A percentile compares a stretch with the other conserved stretches of the same genome.
These are phyloP conservation scores for Notodonta ziczac DNA, from an alignment of 2,888 invertebrate genomes.

Conservation along the genomic window DNA sequence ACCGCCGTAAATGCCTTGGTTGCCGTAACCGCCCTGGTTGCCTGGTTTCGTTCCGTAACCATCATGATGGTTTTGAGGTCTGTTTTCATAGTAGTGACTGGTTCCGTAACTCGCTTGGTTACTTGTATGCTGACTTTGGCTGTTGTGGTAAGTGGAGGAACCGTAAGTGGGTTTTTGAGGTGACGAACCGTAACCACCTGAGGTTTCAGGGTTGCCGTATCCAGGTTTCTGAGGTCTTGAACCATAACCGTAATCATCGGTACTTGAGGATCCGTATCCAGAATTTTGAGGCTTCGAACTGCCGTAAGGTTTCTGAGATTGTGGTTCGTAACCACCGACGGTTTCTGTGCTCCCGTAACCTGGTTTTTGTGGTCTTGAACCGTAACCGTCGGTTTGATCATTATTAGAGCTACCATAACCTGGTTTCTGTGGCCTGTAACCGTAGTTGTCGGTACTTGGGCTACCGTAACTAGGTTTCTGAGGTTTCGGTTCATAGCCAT, in stretches of 20 bases:
- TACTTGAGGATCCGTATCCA: not conserved
- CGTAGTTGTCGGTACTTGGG: not conserved
- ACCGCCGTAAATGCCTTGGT: constrained; percentile 11
- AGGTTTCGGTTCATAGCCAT: not conserved
- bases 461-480: constrained; percentile 2
- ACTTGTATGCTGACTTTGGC: constrained; percentile 10
- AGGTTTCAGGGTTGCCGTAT: not conserved
- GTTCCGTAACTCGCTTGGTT: constrained; percentile 13
- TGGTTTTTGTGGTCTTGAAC: constrained; percentile 21
- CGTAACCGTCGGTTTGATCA: not conserved
- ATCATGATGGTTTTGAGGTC: not conserved
- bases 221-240: not conserved
- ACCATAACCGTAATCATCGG: not conserved
- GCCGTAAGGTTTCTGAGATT: constrained; percentile 28
- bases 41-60: constrained; percentile 8
- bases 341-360: constrained; percentile 18
- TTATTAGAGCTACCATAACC: not conserved
- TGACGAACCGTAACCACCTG: not conserved
- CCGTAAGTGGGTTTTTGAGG: constrained; percentile 8
- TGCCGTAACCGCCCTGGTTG: constrained; percentile 15
- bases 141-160: constrained; percentile 7
- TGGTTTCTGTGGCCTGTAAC: not conserved
- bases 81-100: constrained; percentile 6
- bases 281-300: constrained; percentile 1
- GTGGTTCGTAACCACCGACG: constrained; percentile 12